phyloP scores from a whole-genome alignment of 1,140 invertebrate genomes.

The Lanistes nyassanus region DNA sequence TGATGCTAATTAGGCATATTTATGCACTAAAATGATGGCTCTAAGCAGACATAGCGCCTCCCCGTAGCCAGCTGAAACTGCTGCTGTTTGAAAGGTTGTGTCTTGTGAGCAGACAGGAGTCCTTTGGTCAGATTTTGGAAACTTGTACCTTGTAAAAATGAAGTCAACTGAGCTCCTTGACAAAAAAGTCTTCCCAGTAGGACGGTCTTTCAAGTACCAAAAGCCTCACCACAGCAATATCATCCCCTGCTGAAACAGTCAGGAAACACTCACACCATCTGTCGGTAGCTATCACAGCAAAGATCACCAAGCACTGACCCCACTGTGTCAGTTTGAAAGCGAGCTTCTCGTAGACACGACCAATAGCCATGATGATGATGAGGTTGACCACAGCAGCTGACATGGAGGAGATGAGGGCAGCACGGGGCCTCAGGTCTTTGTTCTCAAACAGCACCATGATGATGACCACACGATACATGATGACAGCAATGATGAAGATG shows the following conservation, averaged over 20 bases:
- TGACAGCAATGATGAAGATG: conserved; percentile 80
- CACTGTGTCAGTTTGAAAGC: conserved; percentile 94
- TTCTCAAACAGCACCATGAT: conserved; percentile 74
- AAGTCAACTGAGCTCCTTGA: too few species aligned
- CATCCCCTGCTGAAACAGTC: not conserved
- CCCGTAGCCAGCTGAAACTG: too few species aligned
- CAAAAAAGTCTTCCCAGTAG: too few species aligned
- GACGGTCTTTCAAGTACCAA: too few species aligned
- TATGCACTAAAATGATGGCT: too few species aligned
- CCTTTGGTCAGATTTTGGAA: too few species aligned
- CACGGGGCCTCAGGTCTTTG: conserved; percentile 71
- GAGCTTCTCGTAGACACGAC: conserved; percentile 84
- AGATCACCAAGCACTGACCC: conserved; percentile 66
- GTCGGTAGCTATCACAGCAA: not conserved
- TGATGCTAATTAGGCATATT: too few species aligned
- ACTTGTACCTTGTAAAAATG: too few species aligned
- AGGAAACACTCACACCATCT: not conserved
- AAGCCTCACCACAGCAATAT: not conserved
- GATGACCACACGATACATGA: conserved; percentile 79
- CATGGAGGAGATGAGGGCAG: conserved; percentile 76
- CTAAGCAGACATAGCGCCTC: too few species aligned
- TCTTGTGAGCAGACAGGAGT: too few species aligned
- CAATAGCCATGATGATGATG: conserved; percentile 74
- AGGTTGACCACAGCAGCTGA: conserved; percentile 81
- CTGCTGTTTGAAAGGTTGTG: too few species aligned